Conservation (phyloP, 64 coral and sea anemone species). For the Montipora foliosa region DNA sequence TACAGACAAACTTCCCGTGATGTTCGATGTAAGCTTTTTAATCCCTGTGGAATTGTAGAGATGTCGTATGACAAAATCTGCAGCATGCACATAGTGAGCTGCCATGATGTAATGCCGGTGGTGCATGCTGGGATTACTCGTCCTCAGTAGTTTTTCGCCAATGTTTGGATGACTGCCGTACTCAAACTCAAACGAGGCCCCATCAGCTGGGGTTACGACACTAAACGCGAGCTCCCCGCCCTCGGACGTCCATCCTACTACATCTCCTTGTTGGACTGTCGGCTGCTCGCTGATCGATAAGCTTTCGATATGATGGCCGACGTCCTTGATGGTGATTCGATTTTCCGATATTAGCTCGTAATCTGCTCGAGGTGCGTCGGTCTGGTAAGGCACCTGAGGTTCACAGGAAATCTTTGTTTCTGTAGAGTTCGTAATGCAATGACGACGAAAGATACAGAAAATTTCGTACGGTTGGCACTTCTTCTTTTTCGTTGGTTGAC, state of each 20-base stretch:
- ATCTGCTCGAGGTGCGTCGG: slow-evolving; percentile 59
- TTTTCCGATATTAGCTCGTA: slow-evolving; percentile 70
- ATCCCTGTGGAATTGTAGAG: slow-evolving; percentile 62
- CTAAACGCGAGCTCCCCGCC: slow-evolving; percentile 72
- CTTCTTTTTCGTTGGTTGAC: slow-evolving; percentile 33
- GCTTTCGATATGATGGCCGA: slow-evolving; percentile 78
- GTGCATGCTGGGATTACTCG: slow-evolving; percentile 22
- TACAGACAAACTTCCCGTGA: slow-evolving; percentile 50
- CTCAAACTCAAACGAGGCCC: slow-evolving; percentile 60
- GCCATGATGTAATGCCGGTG: slow-evolving; percentile 75
- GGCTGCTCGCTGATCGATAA: slow-evolving; percentile 52
- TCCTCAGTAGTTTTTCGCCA: slow-evolving; percentile 58
- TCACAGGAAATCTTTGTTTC: slow-evolving; percentile 52
- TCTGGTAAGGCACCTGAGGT: slow-evolving; percentile 44
- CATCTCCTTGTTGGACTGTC: slow-evolving; percentile 65
- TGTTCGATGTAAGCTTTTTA: slow-evolving; percentile 68
- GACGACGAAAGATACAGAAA: slow-evolving; percentile 70
- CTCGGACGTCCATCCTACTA: slow-evolving; percentile 66
- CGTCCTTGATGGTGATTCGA: slow-evolving; percentile 43
- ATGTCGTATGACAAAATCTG: slow-evolving; percentile 80
- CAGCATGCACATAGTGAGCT: slow-evolving; percentile 75
- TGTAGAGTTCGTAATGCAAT: slow-evolving; percentile 69
- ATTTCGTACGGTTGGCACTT: slow-evolving; percentile 59
- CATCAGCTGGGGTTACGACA: slow-evolving; percentile 1
- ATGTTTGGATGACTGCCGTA: slow-evolving; percentile 11